Base-by-base conservation (phyloP, 1,140 invertebrate genomes). In the Musca vetustissima region DNA sequence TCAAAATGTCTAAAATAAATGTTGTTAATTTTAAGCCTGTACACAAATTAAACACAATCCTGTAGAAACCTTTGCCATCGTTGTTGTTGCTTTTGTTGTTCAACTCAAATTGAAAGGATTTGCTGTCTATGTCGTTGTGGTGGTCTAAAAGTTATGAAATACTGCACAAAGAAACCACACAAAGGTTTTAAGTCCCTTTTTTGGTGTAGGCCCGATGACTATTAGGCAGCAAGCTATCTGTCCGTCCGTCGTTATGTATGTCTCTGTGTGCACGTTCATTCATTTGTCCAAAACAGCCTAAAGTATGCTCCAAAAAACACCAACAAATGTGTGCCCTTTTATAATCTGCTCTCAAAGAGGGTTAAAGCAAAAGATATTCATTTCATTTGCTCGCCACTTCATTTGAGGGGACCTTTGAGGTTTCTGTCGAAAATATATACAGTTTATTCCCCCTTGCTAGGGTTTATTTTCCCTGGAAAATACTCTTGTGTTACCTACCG, bases 111-210 rank as follows among this genome's bases (percentile, higher is more conserved):
- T 3, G 13, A 43, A 43, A 43, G 11, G 36, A 43, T 43, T 43
- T 43, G 6, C 6, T 52, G 1, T 19, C 0, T 4, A 19, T 52
- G 49, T 52, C 7, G 7, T 1, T 52, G n/a, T 52, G 36, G 49
- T 55, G 53, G 19, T 6, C 24, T 25, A 25, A 55, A 9, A 55
- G 21, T 24, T 55, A 15, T 55, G 53, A 55, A 55, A 55, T 9
- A 11, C 14, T 6, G n/a, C 53, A 55, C 24, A 55, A 55, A 55
- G 53, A 55, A 55, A 24, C 53, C 53, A 24, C 53, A 55, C 14
- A 55, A 55, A 55, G 21, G 53, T 25, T 25, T 55, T 55, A 52
- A 21, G 21, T 19, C 49, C 49, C 53, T 55, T 24, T 55, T 25
- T 13, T 13, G 19, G 53, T 55, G 22, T 43, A 13, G 36, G 36